phyloP scores from a whole-genome alignment of 2,888 invertebrate species.

The Synergus laeviventris region DNA sequence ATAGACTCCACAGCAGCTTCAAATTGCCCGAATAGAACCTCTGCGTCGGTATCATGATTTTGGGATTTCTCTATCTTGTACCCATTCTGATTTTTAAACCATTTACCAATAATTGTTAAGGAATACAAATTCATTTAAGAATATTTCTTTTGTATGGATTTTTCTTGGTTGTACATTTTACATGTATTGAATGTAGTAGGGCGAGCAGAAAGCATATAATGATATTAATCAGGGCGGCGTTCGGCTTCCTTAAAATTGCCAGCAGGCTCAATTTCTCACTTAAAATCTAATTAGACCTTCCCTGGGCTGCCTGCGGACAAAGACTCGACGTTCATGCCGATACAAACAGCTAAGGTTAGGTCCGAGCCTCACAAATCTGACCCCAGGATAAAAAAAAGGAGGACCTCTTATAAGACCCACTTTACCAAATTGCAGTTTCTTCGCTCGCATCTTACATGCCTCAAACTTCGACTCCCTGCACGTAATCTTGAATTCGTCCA shows the following conservation, averaged over 20 bases:
- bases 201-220: conserved; percentile 64
- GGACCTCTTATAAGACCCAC: conserved; percentile 64
- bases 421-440: conserved; percentile 74
- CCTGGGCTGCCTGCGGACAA: conserved; percentile 60
- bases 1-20: not conserved
- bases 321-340: conserved; percentile 49
- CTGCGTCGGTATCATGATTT: not conserved
- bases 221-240: conserved; percentile 75
- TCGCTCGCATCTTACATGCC: conserved; percentile 63
- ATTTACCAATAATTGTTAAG: too few relatives aligned
- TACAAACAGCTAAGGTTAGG: conserved; percentile 46
- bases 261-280: conserved; percentile 75
- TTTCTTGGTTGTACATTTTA: not conserved
- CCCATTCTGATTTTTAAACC: not conserved
- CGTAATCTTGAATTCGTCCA: conserved; percentile 55
- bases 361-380: conserved; percentile 64
- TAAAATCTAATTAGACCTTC: conserved; percentile 75
- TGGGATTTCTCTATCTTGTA: not conserved
- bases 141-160: not conserved
- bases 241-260: conserved; percentile 76
- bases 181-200: not conserved
- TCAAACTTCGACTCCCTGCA: conserved; percentile 58
- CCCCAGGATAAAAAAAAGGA: conserved; percentile 67
- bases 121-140: too few relatives aligned
- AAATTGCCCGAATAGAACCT: not conserved